Evolutionary conservation across 1,140 invertebrate species (phyloP), one percentile per base, ranked within the genome.

Genomic region (Zaprionus tsacasi): DNA sequence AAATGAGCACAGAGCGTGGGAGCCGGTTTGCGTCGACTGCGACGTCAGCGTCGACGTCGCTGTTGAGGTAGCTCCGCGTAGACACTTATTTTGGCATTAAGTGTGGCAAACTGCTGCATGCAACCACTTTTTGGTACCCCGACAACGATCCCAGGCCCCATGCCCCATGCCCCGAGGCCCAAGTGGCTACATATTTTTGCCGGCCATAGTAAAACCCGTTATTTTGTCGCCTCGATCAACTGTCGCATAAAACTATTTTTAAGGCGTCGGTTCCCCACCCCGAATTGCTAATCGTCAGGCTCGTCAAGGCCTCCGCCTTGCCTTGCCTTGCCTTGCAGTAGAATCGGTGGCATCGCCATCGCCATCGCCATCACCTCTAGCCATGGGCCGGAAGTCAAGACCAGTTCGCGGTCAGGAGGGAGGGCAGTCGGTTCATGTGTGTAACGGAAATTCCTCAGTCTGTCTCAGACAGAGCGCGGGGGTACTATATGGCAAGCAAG

Each of bases 1-100:
- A 89, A 88, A 88, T 88, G 89, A 88, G 85, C 85, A 89, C 85
- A 89, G 70, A 89, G 85, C 85, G 85, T 88, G 85, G 85, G 85
- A 88, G 85, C 83, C 81, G 74, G 85, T 89, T 88, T 78, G 78
- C 56, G 60, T 70, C 59, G 73, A 38, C 12, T 45, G 30, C n/a
- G 67, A 43, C 11, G 15, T 13, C 11, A 48, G 17, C n/a, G 67
- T 13, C 35, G 15, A 4, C n/a, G 58, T 21, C 67, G 67, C 17
- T 40, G 52, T 65, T 55, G 63, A 65, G 50, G 59, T 61, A 63
- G 60, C 27, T 3, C 38, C 11, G 45, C 33, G 27, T 63, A 64
- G 61, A 52, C 52, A 57, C 25, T 27, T 57, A 48, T 76, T 66
- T 64, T 75, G 66, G 59, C 30, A 38, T 75, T 70, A 70, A 70